Evolutionary conservation across 2,888 invertebrate genomes (phyloP), one percentile per base, ranked within the genome.

Genomic region (Acronicta alni): DNA sequence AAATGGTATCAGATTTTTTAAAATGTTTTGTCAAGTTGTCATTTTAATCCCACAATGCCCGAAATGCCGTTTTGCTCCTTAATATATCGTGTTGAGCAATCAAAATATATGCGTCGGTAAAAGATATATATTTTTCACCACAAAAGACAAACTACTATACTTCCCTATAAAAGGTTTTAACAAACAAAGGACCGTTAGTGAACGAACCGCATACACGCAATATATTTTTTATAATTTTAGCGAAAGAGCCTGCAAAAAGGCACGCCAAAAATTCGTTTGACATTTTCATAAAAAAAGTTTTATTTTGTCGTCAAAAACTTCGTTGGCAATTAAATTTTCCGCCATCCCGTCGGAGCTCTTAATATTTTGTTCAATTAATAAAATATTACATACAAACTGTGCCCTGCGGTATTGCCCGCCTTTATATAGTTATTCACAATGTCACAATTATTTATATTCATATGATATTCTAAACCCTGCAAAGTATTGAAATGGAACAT

Each of bases 261-360:
- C 43, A 17, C 7, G 7, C 42, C 1, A 44, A 62, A 67, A 67
- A 58, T 42, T 51, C 49, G 26, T 38, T 58, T 54, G 17, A 49
- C 30, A 53, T 62, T 67, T 52, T 58, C 17, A 35, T 37, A n/a
- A 17, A 41, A 48, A 62, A 47, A 35, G 48, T 58, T 45, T 57
- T 42, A 45, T 57, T 43, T 48, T 48, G 39, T 43, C 35, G 48
- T 39, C 44, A 43, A 30, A 51, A 68, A 62, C 56, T 72, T 60
- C 51, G 51, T 44, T 18, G n/a, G 54, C 54, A 60, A 65, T 57
- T 49, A 43, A 63, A 63, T 59, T 73, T 53, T 47, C 16, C 12
- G 15, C 18, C 32, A 51, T 63, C 47, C 30, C 32, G 32, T 46
- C 37, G 30, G 20, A 42, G 37, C 16, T 26, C 57, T 57, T 56